Conservation (phyloP, 2,888 invertebrate genomes). For the Pachliopta kotzebuea region DNA sequence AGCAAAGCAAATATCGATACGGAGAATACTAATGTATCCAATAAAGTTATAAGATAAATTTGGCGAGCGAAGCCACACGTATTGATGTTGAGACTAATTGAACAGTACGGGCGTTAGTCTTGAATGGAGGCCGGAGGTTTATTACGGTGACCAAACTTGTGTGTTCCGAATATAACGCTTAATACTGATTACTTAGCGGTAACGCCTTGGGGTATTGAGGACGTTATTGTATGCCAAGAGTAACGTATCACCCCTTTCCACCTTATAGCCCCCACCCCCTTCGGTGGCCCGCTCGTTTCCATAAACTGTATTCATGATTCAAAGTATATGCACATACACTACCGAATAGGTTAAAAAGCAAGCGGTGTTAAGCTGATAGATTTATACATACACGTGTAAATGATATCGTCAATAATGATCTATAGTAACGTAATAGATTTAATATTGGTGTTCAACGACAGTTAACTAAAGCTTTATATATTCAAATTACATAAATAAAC, state of each 20-base stretch:
- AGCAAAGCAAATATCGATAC: conserved; percentile 1
- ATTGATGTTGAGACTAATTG: conserved; percentile 34
- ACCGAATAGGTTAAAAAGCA: not conserved
- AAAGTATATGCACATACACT: conserved; percentile 18
- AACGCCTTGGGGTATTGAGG: conserved; percentile 30
- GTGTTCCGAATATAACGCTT: conserved; percentile 17
- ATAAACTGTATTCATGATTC: conserved; percentile 11
- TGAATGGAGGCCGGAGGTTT: conserved; percentile 39
- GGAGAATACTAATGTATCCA: not conserved
- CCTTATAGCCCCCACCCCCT: too few species aligned
- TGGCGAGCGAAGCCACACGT: not conserved
- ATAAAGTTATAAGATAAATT: conserved; percentile 4
- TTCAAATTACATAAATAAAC: too few species aligned
- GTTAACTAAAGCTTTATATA: too few species aligned
- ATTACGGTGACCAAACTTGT: conserved; percentile 44
- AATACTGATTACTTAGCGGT: conserved; percentile 28
- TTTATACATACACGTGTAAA: too few species aligned
- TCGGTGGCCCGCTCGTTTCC: conserved; percentile 8
- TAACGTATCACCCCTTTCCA: conserved; percentile 35
- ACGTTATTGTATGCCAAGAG: conserved; percentile 36
- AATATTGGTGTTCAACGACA: too few species aligned
- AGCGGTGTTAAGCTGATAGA: too few species aligned
- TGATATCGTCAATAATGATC: too few species aligned
- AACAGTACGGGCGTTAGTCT: conserved; percentile 41
- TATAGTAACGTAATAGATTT: too few species aligned